Base-by-base conservation (phyloP, 2,113 vertebrate genomes). In the Phaethon lepturus region DNA sequence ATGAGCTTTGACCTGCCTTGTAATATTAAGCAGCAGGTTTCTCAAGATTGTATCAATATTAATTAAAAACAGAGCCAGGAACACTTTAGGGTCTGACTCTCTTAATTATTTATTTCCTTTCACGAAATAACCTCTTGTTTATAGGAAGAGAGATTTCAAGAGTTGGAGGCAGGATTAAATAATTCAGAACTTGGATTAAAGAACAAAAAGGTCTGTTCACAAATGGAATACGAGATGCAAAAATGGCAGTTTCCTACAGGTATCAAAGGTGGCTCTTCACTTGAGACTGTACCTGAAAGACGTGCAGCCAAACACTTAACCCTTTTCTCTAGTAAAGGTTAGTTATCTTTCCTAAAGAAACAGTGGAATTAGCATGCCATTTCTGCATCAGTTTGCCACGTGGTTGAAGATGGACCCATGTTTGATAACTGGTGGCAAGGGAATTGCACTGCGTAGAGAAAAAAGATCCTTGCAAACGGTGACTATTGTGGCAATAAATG, bases 61-160 rank as follows among this genome's bases (percentile, higher is more conserved):
- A 96, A 97, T 97, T 92, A 94, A 96, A 97, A 92, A 59, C 72
- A 77, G 92, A 94, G 86, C 55, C 84, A 80, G 92, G 89, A 94
- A 88, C 69, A 88, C 71, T 90, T 93, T 79, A 95, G 92, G 96
- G 84, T 94, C 89, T 72, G 78, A 71, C 92, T 91, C 69, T 42
- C 58, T 95, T 73, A 93, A 94, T 95, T 96, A 90, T 95, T 97
- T 91, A 95, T 94, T 96, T 95, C 75, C 35, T 83, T 88, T 78
- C 11, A 12, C 90, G 89, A 90, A 96, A 92, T 94, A 95, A 94
- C 67, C 42, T 63, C 59, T 91, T 97, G 93, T 91, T 97, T 95
- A 49, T 89, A 68, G 42, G 83, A 45, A 52, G 77, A 47, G 78
- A 67, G 92, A 69, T 95, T 91, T 95, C 79, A 31, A 8, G 82